Evolutionary conservation across 2,888 invertebrate species (phyloP), one percentile per base, ranked within the genome.

Genomic region (Pogonocherus hispidulus): DNA sequence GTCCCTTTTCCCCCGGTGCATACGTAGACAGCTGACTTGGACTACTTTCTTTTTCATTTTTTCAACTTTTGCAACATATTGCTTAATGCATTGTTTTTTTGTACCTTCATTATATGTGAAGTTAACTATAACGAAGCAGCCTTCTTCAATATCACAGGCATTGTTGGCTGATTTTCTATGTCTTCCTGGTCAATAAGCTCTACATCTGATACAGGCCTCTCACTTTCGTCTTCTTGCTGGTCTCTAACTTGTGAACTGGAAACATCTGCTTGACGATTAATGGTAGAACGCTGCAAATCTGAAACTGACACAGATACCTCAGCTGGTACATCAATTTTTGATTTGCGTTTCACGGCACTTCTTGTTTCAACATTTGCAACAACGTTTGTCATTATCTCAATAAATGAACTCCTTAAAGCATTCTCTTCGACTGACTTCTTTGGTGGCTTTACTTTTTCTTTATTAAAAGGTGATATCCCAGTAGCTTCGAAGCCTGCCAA

Each of bases 401-500:
- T n/a, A n/a, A 41, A 16, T n/a, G 41, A 41, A n/a, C n/a, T n/a
- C 41, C 11, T n/a, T n/a, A 41, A n/a, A 41, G 41, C 41, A 41
- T 41, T 41, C 5, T 41, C n/a, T n/a, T 3, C 27, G 27, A 27
- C 27, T 27, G 27, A 27, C 27, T 27, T 27, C 8, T 27, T 27
- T 27, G 27, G 27, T 27, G 41, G 41, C 41, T 1, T 41, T 41
- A 41, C n/a, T n/a, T 41, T 41, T 41, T 41, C 41, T n/a, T 9
- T 1, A 41, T 41, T 41, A 41, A n/a, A 41, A 9, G 41, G 41
- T 41, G 16, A 41, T n/a, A 41, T 41, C n/a, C 41, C 41, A n/a
- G 41, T 41, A n/a, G 41, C 41, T 41, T 41, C 41, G n/a, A 41
- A 41, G n/a, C 41, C 41, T n/a, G 41, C 11, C 41, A 41, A 41